phyloP scores from a whole-genome alignment of 2,888 invertebrate species.

The Sinopyrophorus schimmeli region DNA sequence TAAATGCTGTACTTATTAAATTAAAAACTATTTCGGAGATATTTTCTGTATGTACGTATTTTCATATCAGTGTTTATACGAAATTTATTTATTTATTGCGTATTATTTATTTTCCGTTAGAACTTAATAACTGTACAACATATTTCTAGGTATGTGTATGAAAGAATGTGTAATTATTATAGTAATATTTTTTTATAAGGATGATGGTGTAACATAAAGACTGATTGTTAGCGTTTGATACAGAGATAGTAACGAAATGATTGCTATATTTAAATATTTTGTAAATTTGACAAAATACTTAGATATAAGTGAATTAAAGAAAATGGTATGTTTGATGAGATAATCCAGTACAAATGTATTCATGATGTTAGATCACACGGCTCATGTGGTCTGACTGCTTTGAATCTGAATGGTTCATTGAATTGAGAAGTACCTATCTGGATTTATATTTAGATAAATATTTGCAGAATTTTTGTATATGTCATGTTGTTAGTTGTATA shows the following conservation, averaged over 20 bases:
- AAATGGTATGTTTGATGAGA: slow-evolving; percentile 21
- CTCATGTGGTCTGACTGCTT: slow-evolving; percentile 43
- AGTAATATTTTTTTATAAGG: slow-evolving; percentile 51
- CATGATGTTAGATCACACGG: slow-evolving; percentile 39
- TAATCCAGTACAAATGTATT: slow-evolving; percentile 28
- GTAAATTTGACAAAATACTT: slow-evolving; percentile 23
- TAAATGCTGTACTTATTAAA: slow-evolving; percentile 18
- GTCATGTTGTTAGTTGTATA: slow-evolving; percentile 34
- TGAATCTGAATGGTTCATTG: slow-evolving; percentile 30
- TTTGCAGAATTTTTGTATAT: slow-evolving; percentile 35
- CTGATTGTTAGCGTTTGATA: slow-evolving; percentile 51
- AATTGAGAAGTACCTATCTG: slow-evolving; percentile 10
- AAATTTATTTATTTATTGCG: slow-evolving; percentile 19
- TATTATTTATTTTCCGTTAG: slow-evolving; percentile 14
- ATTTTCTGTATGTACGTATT: slow-evolving; percentile 29
- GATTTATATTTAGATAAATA: slow-evolving; percentile 29
- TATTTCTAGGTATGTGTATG: slow-evolving; percentile 28
- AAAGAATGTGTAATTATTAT: slow-evolving; percentile 41
- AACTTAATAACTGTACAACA: slow-evolving; percentile 12
- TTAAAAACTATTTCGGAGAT: slow-evolving; percentile 19
- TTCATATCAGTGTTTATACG: slow-evolving; percentile 26
- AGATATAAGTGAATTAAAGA: slow-evolving; percentile 11
- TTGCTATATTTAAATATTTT: slow-evolving; percentile 33
- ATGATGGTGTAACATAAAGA: slow-evolving; percentile 47
- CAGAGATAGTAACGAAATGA: slow-evolving; percentile 19